Evolutionary conservation across 2,113 vertebrate genomes (phyloP), one percentile per base, ranked within the genome.

Genomic region (Poeciliopsis turrubarensis): DNA sequence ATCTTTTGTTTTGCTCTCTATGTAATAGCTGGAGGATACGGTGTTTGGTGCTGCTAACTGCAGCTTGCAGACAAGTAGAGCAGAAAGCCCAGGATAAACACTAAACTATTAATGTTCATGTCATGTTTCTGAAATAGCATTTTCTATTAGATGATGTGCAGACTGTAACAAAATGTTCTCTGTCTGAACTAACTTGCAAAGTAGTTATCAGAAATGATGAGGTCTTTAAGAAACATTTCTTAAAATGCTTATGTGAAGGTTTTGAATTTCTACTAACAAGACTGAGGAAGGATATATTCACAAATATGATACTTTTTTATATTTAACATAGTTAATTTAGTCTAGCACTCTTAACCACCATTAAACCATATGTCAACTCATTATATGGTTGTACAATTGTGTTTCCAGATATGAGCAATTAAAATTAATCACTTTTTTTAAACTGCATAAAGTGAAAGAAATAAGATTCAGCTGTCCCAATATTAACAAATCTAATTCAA

Each of bases 21-120:
- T 57, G 60, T 68, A 82, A 62, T 60, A 69, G 51, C 68, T 65
- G 13, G 62, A 60, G 60, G 89, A 64, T n/a, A n/a, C 62, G n/a
- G 19, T 63, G 32, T 65, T 54, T 25, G 27, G 19, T 57, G 60
- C 61, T 73, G 80, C 84, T 87, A 85, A 90, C 81, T 61, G 66
- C 76, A 25, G 61, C 67, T 65, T 15, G 51, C 54, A 89, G 83
- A 90, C 83, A 91, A 87, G 83, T 75, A 29, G 68, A 89, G 75
- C 82, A 83, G 85, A 87, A 89, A 85, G 67, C 90, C 82, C 80
- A 65, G 84, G 80, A 88, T 70, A 76, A 90, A 90, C 87, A 86
- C 77, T 86, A 86, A 91, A 88, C 89, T 90, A 92, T 93, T 89
- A 82, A 88, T 93, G 89, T 92, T 90, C 74, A 73, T 66, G 89